Evolutionary conservation across 1,140 invertebrate genomes (phyloP).

Genomic region (Adelges cooleyi): DNA sequence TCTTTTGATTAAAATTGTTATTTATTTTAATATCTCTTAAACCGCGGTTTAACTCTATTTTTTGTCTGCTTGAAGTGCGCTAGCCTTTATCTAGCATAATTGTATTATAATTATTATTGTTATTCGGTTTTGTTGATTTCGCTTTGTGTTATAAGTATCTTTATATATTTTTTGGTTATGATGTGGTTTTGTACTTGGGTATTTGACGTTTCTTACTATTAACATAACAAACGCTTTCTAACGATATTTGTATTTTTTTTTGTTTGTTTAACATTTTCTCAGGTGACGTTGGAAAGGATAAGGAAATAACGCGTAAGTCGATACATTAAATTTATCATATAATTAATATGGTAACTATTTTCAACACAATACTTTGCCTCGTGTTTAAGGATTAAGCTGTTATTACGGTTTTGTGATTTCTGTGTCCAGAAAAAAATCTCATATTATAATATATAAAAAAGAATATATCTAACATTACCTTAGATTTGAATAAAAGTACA

Average conservation of each 20-base stretch:
- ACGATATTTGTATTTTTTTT: slow-evolving; percentile 5
- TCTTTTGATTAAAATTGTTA: background rate
- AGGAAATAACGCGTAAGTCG: slow-evolving; percentile 26
- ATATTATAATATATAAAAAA: too few species aligned
- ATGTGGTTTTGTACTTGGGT: too few species aligned
- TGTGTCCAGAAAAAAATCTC: too few species aligned
- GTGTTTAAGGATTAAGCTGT: too few species aligned
- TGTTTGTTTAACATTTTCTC: slow-evolving; percentile 2
- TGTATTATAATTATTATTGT: background rate
- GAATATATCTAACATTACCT: too few species aligned
- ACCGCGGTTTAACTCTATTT: background rate
- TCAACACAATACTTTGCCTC: too few species aligned
- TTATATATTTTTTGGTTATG: too few species aligned
- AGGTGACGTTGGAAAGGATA: slow-evolving; percentile 26
- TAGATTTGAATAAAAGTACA: too few species aligned
- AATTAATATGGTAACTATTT: too few species aligned
- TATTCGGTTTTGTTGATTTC: background rate
- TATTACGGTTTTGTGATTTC: too few species aligned
- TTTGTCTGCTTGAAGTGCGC: background rate
- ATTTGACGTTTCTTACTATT: background rate
- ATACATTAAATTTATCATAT: too few species aligned
- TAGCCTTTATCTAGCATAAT: background rate
- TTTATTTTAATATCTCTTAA: background rate
- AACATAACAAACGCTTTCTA: slow-evolving; percentile 5
- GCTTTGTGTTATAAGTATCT: background rate